phyloP scores from a whole-genome alignment of 1,140 invertebrate genomes.

The Aphis gossypii region DNA sequence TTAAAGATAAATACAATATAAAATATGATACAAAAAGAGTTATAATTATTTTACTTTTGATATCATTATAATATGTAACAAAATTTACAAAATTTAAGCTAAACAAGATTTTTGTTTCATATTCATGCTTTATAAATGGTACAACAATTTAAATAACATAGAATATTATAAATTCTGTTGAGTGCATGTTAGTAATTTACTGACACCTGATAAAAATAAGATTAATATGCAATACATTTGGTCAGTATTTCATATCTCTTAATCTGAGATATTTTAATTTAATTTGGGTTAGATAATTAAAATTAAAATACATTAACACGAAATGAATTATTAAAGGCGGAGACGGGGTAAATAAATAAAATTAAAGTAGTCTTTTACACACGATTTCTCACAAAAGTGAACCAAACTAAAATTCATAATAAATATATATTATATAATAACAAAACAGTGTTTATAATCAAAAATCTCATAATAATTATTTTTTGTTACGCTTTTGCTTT shows the following conservation, averaged over 20 bases:
- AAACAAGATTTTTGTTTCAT: background rate
- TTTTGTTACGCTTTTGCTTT: background rate
- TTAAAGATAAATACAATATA: background rate
- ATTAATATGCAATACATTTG: background rate
- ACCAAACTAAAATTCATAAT: background rate
- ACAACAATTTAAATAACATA: background rate
- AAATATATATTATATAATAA: background rate
- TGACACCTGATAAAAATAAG: background rate
- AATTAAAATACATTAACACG: conserved; percentile 25
- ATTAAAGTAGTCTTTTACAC: conserved; percentile 9
- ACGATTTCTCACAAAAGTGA: background rate
- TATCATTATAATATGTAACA: too few relatives aligned
- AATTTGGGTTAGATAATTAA: background rate
- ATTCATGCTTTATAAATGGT: background rate
- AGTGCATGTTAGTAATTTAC: background rate
- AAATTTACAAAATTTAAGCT: background rate
- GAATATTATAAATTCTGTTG: background rate
- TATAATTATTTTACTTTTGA: background rate
- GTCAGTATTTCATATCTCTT: background rate
- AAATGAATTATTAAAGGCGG: background rate
- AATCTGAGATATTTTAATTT: background rate
- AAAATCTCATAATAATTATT: background rate
- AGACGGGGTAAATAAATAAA: background rate
- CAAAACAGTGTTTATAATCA: background rate
- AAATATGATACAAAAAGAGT: background rate